Evolutionary conservation across 2,113 vertebrate species (phyloP).

Genomic region (Corythornis vintsioides): DNA sequence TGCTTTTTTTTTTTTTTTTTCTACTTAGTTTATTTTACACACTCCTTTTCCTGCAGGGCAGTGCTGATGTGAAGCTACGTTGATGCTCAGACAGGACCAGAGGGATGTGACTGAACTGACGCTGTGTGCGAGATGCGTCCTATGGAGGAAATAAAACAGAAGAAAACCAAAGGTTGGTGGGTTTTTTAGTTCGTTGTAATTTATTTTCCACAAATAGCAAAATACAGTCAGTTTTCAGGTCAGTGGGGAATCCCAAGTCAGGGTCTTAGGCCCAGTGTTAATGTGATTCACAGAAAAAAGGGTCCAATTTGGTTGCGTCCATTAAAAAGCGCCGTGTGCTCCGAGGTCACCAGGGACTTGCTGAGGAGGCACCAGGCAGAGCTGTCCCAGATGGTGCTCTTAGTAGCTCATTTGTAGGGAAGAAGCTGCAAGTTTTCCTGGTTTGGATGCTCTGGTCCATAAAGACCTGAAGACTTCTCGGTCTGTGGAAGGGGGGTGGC

Average conservation of each 20-base stretch:
- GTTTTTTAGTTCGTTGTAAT: background rate
- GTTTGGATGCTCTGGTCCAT: background rate
- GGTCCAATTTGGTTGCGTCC: background rate
- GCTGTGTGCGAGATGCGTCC: no score
- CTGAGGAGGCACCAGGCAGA: background rate
- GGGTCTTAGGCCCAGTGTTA: background rate
- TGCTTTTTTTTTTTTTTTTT: background rate
- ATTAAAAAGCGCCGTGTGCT: background rate
- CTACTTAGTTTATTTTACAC: background rate
- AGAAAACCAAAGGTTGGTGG: background rate
- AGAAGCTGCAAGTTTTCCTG: background rate
- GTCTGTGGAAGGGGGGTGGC: no score
- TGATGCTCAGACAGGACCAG: background rate
- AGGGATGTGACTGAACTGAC: background rate
- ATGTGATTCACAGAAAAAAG: background rate
- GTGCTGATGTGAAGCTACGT: background rate
- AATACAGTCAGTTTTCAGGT: background rate
- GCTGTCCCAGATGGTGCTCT: background rate
- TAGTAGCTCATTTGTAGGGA: background rate
- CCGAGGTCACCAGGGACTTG: background rate
- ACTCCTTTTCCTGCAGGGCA: background rate
- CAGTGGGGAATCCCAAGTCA: background rate
- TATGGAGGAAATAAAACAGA: background rate
- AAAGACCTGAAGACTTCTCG: background rate
- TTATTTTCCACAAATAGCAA: conserved; percentile 29